A percentile compares a stretch with the other conserved stretches of the same genome.
phyloP scores from a whole-genome alignment of 1,140 invertebrate species.

The Drosophila lowei region DNA sequence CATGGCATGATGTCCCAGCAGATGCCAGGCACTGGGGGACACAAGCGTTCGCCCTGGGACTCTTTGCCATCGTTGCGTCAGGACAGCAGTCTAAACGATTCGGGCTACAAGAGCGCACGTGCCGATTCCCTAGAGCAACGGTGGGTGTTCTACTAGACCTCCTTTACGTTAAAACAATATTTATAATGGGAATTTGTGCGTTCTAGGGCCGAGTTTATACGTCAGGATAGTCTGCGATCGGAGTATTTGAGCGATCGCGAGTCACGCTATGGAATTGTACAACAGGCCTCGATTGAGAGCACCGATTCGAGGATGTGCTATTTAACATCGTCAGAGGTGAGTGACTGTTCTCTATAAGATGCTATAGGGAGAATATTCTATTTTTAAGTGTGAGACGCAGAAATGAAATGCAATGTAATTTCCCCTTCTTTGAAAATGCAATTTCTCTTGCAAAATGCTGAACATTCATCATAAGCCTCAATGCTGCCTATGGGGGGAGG shows the following conservation, averaged over 20 bases:
- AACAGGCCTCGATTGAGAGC: constrained; percentile 96
- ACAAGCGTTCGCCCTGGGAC: constrained; percentile 92
- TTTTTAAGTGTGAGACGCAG: too few species aligned
- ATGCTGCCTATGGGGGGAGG: background rate
- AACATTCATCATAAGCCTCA: constrained; percentile 42
- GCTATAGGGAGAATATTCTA: background rate
- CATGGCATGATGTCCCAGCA: constrained; percentile 81
- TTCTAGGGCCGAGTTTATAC: constrained; percentile 91
- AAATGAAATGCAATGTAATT: constrained; percentile 21
- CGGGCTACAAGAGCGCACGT: constrained; percentile 92
- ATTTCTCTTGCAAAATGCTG: constrained; percentile 35
- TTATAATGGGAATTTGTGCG: background rate
- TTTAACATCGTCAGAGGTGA: constrained; percentile 97
- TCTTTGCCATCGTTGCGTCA: constrained; percentile 91
- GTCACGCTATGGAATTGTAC: constrained; percentile 93
- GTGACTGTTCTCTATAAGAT: constrained; percentile 75
- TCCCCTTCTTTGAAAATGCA: constrained; percentile 36
- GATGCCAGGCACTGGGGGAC: constrained; percentile 73
- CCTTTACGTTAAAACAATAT: background rate
- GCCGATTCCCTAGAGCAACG: constrained; percentile 93
- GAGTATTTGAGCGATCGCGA: constrained; percentile 95
- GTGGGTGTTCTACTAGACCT: constrained; percentile 83
- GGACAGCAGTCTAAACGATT: constrained; percentile 92
- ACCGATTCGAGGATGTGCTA: constrained; percentile 96
- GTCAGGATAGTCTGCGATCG: constrained; percentile 94